Conservation (phyloP, 2,888 invertebrate species). For the Ichneumon xanthorius region DNA sequence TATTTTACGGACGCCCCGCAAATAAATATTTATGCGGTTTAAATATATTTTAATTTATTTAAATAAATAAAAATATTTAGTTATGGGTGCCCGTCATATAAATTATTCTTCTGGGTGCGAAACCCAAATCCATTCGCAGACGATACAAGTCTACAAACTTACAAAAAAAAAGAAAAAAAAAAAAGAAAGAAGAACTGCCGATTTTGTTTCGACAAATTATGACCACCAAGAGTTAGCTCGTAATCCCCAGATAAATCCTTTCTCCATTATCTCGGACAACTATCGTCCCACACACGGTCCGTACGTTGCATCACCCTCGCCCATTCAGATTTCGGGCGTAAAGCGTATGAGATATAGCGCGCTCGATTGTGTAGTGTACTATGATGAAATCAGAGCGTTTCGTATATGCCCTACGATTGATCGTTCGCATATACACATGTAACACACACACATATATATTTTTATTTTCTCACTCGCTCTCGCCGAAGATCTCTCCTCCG, state of each 20-base stretch:
- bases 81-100: too few relatives aligned
- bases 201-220: not conserved
- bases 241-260: slow-evolving; percentile 33
- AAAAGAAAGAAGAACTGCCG: not conserved
- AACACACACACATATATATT: not conserved
- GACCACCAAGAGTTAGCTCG: slow-evolving; percentile 21
- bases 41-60: too few relatives aligned
- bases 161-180: not conserved
- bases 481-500: not conserved
- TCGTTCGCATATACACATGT: not conserved
- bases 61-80: too few relatives aligned
- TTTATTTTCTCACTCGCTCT: slow-evolving; percentile 12
- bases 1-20: too few relatives aligned
- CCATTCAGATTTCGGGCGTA: slow-evolving; percentile 58
- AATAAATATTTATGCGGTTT: too few relatives aligned
- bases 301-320: slow-evolving; percentile 52
- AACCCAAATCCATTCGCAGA: too few relatives aligned
- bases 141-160: not conserved
- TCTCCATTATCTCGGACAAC: slow-evolving; percentile 33
- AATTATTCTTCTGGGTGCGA: too few relatives aligned
- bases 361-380: slow-evolving; percentile 51
- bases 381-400: slow-evolving; percentile 53
- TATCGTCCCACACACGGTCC: slow-evolving; percentile 43
- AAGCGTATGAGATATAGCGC: slow-evolving; percentile 24
- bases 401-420: not conserved